phyloP scores from a whole-genome alignment of 2,888 invertebrate species.

The Stictocephala bisonia region DNA sequence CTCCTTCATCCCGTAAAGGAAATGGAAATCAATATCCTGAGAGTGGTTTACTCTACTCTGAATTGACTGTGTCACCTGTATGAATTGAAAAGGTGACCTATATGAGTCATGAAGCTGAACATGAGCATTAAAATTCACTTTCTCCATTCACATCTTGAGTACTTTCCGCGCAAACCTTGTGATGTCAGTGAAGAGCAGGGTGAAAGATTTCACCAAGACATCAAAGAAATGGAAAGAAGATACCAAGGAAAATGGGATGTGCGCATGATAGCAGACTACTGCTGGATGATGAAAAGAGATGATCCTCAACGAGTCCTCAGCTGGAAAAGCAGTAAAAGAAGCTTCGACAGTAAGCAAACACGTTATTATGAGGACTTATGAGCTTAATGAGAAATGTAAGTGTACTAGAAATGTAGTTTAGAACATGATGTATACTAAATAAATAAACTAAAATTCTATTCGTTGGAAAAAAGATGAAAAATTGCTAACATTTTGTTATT shows the following conservation, averaged over 20 bases:
- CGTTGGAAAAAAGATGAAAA: background rate
- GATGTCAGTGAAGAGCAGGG: constrained; percentile 62
- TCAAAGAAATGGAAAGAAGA: constrained; percentile 60
- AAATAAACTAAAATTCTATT: background rate
- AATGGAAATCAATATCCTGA: too few species aligned
- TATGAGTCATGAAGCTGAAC: too few species aligned
- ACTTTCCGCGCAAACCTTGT: constrained; percentile 62
- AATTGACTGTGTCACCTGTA: too few species aligned
- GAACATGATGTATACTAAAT: constrained; percentile 67
- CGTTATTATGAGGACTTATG: constrained; percentile 20
- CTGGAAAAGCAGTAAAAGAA: constrained; percentile 36
- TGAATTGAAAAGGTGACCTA: too few species aligned
- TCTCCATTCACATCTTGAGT: constrained; percentile 61
- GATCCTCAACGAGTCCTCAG: constrained; percentile 21
- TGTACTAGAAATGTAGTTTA: constrained; percentile 12
- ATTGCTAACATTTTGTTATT: background rate
- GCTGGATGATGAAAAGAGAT: constrained; percentile 55
- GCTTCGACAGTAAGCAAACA: constrained; percentile 6
- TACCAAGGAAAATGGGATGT: constrained; percentile 61
- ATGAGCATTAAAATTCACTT: constrained; percentile 63
- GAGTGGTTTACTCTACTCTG: too few species aligned
- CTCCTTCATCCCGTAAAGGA: too few species aligned
- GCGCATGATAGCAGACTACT: constrained; percentile 62
- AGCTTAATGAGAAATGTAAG: background rate
- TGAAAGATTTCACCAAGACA: constrained; percentile 63